These are phyloP conservation scores for Typhlomys cinereus DNA, from an alignment of 2,113 vertebrate species.

Conservation along the genomic window DNA sequence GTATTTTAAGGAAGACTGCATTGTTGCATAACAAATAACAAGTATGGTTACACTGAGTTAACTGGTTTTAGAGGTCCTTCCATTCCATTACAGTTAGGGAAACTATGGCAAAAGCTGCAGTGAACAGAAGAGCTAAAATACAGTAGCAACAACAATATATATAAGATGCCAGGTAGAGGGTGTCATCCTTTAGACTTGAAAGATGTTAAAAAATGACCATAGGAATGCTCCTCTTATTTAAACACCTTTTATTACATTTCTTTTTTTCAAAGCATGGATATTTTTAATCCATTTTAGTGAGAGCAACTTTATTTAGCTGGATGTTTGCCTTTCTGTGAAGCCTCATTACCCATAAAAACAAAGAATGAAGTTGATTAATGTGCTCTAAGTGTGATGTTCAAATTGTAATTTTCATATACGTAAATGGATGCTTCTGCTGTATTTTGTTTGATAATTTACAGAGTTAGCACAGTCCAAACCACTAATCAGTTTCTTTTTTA, in stretches of 20 bases:
- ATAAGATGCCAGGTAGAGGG: not conserved
- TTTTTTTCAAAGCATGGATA: conserved; percentile 56
- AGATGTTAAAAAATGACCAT: conserved; percentile 50
- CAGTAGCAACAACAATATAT: not conserved
- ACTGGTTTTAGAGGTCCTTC: conserved; percentile 44
- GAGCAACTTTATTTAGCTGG: conserved; percentile 88
- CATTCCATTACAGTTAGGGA: conserved; percentile 44
- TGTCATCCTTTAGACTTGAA: conserved; percentile 21
- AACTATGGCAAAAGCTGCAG: conserved; percentile 55
- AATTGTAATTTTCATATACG: conserved; percentile 88
- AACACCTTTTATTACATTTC: conserved; percentile 59
- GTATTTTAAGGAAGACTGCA: conserved; percentile 43
- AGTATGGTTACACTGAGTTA: conserved; percentile 28
- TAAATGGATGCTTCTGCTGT: conserved; percentile 86
- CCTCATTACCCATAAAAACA: conserved; percentile 89
- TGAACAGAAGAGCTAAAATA: not conserved
- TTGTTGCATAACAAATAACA: conserved; percentile 59
- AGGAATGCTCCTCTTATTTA: conserved; percentile 56
- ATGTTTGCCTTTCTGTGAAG: conserved; percentile 88
- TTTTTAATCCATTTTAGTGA: conserved; percentile 83
- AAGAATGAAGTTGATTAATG: conserved; percentile 91
- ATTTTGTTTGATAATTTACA: conserved; percentile 91
- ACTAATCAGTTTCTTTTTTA: conserved; percentile 90
- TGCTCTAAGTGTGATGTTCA: conserved; percentile 87
- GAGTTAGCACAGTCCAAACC: conserved; percentile 87